Evolutionary conservation across 2,888 invertebrate species (phyloP).

Genomic region (Nephrocerus scutellatus): DNA sequence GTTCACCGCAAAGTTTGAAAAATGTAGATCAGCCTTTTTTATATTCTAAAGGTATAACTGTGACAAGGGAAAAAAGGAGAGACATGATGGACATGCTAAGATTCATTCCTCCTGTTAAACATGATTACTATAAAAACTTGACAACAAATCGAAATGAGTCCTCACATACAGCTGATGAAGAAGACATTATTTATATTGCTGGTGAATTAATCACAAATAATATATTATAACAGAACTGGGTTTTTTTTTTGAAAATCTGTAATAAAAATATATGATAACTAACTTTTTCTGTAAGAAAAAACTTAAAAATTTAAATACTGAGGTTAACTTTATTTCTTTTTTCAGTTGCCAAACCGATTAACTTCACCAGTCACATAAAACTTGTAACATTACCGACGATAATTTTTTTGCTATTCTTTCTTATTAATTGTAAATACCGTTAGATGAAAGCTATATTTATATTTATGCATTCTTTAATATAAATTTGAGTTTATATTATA

Average conservation of each 20-base stretch:
- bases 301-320: too few relatives aligned
- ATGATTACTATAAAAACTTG: slow-evolving; percentile 14
- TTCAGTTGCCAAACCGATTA: not conserved
- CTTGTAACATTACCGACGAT: too few relatives aligned
- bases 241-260: slow-evolving; percentile 3
- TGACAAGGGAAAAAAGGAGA: slow-evolving; percentile 13
- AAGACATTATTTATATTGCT: slow-evolving; percentile 11
- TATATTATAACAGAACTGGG: slow-evolving; percentile 14
- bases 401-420: too few relatives aligned
- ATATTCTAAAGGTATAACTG: slow-evolving; percentile 15
- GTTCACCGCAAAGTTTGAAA: slow-evolving; percentile 19
- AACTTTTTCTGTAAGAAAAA: too few relatives aligned
- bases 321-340: not conserved
- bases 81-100: too few relatives aligned
- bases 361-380: slow-evolving; percentile 1
- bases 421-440: too few relatives aligned
- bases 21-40: too few relatives aligned
- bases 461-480: slow-evolving; percentile 4
- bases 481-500: too few relatives aligned
- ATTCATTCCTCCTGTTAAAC: slow-evolving; percentile 14
- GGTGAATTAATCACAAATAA: slow-evolving; percentile 14
- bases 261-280: too few relatives aligned
- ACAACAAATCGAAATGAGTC: slow-evolving; percentile 17
- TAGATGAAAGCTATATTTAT: slow-evolving; percentile 1
- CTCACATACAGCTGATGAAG: slow-evolving; percentile 12